phyloP scores from a whole-genome alignment of 2,113 vertebrate genomes.

The Pampusana beccarii region DNA sequence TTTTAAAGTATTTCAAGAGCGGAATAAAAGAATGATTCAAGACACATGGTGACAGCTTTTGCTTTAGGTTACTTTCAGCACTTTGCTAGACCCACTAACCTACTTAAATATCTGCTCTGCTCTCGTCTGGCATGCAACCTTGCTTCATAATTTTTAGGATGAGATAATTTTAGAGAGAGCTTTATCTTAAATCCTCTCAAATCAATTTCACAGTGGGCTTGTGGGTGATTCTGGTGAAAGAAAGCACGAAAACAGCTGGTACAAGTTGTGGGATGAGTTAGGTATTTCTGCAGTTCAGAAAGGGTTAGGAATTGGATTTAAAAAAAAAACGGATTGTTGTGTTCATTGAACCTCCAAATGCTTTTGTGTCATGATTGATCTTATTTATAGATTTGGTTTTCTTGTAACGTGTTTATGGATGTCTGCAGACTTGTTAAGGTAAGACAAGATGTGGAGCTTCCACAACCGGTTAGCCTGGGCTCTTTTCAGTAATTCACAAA shows the following conservation, averaged over 20 bases:
- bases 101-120: constrained; percentile 34
- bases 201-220: neutral
- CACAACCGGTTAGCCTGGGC: neutral
- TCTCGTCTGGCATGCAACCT: neutral
- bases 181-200: neutral
- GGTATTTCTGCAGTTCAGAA: neutral
- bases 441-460: neutral
- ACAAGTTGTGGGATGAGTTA: neutral
- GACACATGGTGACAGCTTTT: constrained; percentile 35
- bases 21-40: constrained; percentile 29
- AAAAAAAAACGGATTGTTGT: neutral
- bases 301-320: neutral
- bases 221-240: neutral
- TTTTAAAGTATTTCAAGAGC: constrained; percentile 15
- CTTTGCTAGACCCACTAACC: constrained; percentile 47
- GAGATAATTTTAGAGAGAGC: neutral
- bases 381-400: neutral
- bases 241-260: neutral
- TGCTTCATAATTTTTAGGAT: neutral
- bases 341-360: neutral
- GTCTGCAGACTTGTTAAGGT: neutral
- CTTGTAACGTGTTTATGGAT: neutral
- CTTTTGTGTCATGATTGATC: neutral
- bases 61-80: constrained; percentile 52
- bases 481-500: neutral